phyloP scores from a whole-genome alignment of 1,140 invertebrate species.

The Atta cephalotes region DNA sequence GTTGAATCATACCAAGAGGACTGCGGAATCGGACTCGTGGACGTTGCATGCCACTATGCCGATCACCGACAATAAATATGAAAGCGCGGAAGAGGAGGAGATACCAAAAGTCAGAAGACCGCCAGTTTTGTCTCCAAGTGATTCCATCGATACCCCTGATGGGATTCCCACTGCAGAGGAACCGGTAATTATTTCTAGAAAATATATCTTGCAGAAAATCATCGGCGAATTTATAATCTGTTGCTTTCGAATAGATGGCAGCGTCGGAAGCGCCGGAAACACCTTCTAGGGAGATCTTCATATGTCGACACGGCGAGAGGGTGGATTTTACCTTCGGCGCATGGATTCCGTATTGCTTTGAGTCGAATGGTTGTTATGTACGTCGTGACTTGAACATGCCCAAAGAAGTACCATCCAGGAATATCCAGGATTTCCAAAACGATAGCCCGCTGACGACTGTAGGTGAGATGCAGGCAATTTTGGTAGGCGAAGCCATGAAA shows the following conservation, averaged over 20 bases:
- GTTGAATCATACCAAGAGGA: slow-evolving; percentile 92
- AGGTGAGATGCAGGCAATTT: slow-evolving; percentile 90
- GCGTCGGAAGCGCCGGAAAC: slow-evolving; percentile 77
- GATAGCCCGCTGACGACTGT: slow-evolving; percentile 96
- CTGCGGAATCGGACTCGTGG: slow-evolving; percentile 96
- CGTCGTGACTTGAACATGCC: slow-evolving; percentile 97
- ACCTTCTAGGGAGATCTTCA: slow-evolving; percentile 88
- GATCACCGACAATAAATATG: slow-evolving; percentile 84
- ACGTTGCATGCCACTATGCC: slow-evolving; percentile 92
- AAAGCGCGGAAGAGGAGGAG: slow-evolving; percentile 74
- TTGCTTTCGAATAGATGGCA: slow-evolving; percentile 76
- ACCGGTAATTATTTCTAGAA: slow-evolving; percentile 74
- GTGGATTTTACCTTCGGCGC: slow-evolving; percentile 96
- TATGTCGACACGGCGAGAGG: slow-evolving; percentile 95
- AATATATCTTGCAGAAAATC: slow-evolving; percentile 30
- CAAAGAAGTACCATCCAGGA: slow-evolving; percentile 88
- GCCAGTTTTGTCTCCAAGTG: slow-evolving; percentile 83
- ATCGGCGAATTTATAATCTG: slow-evolving; percentile 31
- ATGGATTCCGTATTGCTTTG: slow-evolving; percentile 96
- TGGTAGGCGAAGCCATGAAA: slow-evolving; percentile 93
- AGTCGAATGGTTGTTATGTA: slow-evolving; percentile 92
- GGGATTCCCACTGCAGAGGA: slow-evolving; percentile 80
- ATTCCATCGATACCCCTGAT: slow-evolving; percentile 85
- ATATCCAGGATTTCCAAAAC: slow-evolving; percentile 90
- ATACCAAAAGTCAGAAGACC: slow-evolving; percentile 78